Conservation (phyloP, 2,797 vertebrate species). For the Heteromormyrus szaboi region DNA sequence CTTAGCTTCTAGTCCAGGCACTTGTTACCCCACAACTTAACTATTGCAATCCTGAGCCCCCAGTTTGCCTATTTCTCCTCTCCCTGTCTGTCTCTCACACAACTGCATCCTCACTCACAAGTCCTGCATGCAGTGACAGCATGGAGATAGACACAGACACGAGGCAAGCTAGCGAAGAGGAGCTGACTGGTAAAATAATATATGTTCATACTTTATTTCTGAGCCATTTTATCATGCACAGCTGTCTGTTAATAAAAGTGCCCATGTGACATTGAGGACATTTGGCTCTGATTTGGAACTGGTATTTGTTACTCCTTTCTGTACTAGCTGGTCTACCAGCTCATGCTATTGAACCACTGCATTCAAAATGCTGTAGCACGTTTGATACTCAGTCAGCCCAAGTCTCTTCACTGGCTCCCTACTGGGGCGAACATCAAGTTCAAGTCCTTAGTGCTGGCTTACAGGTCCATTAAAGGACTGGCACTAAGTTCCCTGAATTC, state of each 20-base stretch:
- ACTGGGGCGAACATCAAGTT: background rate
- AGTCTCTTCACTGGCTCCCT: background rate
- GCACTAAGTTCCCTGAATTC: background rate
- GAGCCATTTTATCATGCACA: background rate
- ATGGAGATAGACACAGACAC: background rate
- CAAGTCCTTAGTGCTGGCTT: background rate
- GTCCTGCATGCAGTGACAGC: background rate
- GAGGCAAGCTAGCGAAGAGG: background rate
- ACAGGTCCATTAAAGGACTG: background rate
- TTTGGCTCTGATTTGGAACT: background rate
- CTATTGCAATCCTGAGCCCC: background rate
- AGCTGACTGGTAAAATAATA: background rate
- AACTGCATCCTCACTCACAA: too few relatives aligned
- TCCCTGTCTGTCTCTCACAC: too few relatives aligned
- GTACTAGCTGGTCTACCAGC: background rate
- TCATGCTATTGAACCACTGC: background rate
- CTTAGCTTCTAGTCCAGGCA: background rate
- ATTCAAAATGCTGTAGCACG: background rate
- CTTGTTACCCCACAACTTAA: background rate
- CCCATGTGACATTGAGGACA: too few relatives aligned
- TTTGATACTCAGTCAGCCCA: background rate
- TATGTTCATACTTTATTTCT: background rate
- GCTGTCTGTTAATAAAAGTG: background rate
- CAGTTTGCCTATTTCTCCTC: too few relatives aligned
- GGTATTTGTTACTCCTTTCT: background rate